These are phyloP conservation scores for Eueides isabella DNA, from an alignment of 1,140 invertebrate species.

Conservation along the genomic window DNA sequence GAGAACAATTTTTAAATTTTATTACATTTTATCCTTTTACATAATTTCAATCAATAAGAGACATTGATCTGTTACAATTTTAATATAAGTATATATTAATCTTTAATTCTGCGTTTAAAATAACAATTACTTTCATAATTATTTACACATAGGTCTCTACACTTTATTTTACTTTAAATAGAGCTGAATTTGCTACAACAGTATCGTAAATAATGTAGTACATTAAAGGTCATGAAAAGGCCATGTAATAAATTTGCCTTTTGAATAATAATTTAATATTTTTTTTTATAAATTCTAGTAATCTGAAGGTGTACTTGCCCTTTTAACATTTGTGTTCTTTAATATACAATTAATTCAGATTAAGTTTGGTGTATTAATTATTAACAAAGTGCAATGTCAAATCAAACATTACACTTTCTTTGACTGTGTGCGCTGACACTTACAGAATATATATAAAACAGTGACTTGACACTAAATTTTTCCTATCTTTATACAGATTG, in stretches of 20 bases:
- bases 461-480: too few relatives aligned
- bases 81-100: not conserved
- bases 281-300: not conserved
- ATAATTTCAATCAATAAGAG: too few relatives aligned
- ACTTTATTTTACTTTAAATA: not conserved
- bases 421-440: too few relatives aligned
- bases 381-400: too few relatives aligned
- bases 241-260: slow-evolving; percentile 19
- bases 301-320: not conserved
- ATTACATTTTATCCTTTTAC: too few relatives aligned
- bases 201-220: slow-evolving; percentile 17
- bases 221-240: slow-evolving; percentile 21
- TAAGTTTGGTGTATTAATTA: too few relatives aligned
- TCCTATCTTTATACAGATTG: too few relatives aligned
- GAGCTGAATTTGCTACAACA: not conserved
- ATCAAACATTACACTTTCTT: too few relatives aligned
- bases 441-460: too few relatives aligned
- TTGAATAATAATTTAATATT: slow-evolving; percentile 20
- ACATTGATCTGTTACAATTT: too few relatives aligned
- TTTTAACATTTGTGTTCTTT: not conserved
- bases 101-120: not conserved
- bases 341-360: too few relatives aligned
- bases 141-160: not conserved
- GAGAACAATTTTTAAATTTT: too few relatives aligned
- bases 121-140: not conserved